Evolutionary conservation across 2,888 invertebrate genomes (phyloP), one percentile per base, ranked within the genome.

Genomic region (Hydropsyche betteni): DNA sequence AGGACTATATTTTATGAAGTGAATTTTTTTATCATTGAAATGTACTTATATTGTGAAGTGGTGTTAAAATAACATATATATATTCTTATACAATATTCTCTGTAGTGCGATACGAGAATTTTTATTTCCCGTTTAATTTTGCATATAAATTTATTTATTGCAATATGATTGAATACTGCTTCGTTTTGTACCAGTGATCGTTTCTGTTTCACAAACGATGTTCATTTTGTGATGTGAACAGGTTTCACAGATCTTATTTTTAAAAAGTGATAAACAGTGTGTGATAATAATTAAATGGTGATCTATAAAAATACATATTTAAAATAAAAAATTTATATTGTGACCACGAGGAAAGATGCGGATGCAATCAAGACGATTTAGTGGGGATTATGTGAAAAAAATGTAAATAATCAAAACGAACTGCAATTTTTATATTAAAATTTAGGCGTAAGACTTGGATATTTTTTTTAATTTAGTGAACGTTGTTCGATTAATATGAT

Each of bases 371-470:
- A 44, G 72, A 72, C 72, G 44, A 58, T 58, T 24, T 51, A 36
- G 61, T 72, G 72, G 72, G 50, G 36, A 70, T 34, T 24, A 24
- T 58, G 72, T 72, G 58, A 36, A 72, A 24, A 71, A 71, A 16
- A 70, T 69, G 44, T 69, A 69, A 69, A 50, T 38, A 50, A 69
- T 38, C 14, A 36, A 64, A 33, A 58, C 58, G 36, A 44, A 72
- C 72, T 72, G 72, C 58, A 72, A 72, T 72, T 72, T 72, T 72
- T 70, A 53, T 70, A 70, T 53, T 53, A 70, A 70, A 50, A 64
- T 64, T n/a, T 70, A 70, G 70, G 7, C 16, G 7, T 53, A 34
- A 53, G 34, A 53, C 36, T 72, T 52, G 34, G 64, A 64, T 64
- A 64, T 64, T 64, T 64, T 64, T 64, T 64, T 58, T 58, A 16